Evolutionary conservation across 2,113 vertebrate genomes (phyloP).

Genomic region (Fregata magnificens): DNA sequence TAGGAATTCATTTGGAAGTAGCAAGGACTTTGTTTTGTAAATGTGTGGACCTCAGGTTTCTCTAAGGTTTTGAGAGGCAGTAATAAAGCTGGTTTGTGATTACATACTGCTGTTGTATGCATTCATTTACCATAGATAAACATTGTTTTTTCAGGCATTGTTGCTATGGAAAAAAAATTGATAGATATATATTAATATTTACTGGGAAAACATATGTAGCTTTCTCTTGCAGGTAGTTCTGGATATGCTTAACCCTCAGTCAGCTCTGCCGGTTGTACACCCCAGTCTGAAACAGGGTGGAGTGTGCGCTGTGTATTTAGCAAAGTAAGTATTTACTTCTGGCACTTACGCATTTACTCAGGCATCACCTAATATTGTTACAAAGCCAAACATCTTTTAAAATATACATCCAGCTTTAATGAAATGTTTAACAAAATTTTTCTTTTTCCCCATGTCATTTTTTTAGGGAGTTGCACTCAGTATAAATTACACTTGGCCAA

Average conservation of each 20-base stretch:
- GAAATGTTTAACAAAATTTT: background rate
- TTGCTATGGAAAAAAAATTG: background rate
- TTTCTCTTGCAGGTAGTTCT: constrained; percentile 76
- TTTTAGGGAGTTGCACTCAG: background rate
- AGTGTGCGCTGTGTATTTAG: constrained; percentile 86
- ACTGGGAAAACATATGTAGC: background rate
- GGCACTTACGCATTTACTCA: background rate
- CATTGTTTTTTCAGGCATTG: background rate
- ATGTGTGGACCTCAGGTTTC: background rate
- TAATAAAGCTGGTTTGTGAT: background rate
- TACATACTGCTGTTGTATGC: background rate
- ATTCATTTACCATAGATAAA: background rate
- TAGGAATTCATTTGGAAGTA: background rate
- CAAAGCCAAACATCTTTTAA: background rate
- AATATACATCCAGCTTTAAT: background rate
- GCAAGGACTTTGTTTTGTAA: background rate
- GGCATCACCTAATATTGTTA: background rate
- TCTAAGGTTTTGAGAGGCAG: background rate
- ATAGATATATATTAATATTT: background rate
- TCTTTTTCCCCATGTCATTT: background rate
- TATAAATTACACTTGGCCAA: background rate
- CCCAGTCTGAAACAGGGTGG: constrained; percentile 83
- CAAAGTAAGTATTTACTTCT: constrained; percentile 82
- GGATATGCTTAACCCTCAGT: constrained; percentile 86
- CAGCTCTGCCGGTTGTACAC: constrained; percentile 77